Evolutionary conservation across 2,797 vertebrate genomes (phyloP).

Genomic region (Podarcis lilfordi): DNA sequence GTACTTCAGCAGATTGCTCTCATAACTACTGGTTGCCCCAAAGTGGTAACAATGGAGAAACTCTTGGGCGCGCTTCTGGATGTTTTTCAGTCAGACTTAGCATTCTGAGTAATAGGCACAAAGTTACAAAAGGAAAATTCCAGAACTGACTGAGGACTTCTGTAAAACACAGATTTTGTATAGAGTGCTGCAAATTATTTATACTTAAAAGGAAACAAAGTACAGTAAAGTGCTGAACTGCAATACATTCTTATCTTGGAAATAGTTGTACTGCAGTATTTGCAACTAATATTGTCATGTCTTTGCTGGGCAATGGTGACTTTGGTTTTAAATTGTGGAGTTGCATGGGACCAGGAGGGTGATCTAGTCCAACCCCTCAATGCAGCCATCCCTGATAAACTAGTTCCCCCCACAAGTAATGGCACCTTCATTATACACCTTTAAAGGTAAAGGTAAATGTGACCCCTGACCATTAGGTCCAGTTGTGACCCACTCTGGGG

Average conservation of each 20-base stretch:
- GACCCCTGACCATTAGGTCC: no score
- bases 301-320: neutral
- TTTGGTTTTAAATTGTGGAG: neutral
- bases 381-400: neutral
- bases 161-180: neutral
- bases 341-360: no score
- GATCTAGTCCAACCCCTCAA: no score
- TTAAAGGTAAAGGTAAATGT: no score
- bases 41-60: neutral
- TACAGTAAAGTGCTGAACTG: neutral
- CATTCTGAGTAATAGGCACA: no score
- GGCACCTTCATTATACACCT: neutral
- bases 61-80: neutral
- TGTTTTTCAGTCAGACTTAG: no score
- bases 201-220: neutral
- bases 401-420: neutral
- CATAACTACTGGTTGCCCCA: neutral
- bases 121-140: neutral
- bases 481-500: no score
- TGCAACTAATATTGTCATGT: neutral
- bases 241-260: neutral
- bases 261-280: neutral
- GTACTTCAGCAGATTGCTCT: neutral
- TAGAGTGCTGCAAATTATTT: neutral
- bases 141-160: no score